Percentiles rank a stretch among this genome's conserved stretches.
Conservation (phyloP, 1,140 invertebrate genomes). For the Apis florea region DNA sequence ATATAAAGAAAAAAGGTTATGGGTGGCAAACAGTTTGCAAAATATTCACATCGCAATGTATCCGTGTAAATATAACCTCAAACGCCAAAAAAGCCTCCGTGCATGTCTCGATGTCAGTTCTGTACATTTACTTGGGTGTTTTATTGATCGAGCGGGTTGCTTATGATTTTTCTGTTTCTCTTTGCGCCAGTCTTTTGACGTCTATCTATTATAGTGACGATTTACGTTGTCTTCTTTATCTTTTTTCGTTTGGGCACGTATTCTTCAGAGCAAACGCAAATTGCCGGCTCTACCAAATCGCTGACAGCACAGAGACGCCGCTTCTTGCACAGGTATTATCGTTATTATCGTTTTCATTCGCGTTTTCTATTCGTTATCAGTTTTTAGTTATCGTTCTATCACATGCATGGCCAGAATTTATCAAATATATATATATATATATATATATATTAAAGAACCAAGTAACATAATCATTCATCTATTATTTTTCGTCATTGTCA, state of each 20-base stretch:
- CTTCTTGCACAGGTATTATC: constrained; percentile 80
- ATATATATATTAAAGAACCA: constrained; percentile 40
- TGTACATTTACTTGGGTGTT: constrained; percentile 39
- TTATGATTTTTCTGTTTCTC: constrained; percentile 50
- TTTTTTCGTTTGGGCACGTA: constrained; percentile 78
- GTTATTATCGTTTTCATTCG: constrained; percentile 73
- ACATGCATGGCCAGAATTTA: constrained; percentile 57
- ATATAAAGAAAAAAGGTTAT: not conserved
- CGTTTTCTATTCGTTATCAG: constrained; percentile 47
- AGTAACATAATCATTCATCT: constrained; percentile 5
- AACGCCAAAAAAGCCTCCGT: constrained; percentile 44
- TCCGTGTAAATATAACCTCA: constrained; percentile 46
- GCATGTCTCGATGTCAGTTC: constrained; percentile 63
- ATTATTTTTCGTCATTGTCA: not conserved
- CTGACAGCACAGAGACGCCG: constrained; percentile 80
- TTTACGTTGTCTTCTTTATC: constrained; percentile 77
- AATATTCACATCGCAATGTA: not conserved
- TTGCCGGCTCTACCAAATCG: constrained; percentile 79
- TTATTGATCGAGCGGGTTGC: constrained; percentile 5
- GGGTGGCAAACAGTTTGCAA: constrained; percentile 15
- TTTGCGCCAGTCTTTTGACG: constrained; percentile 54
- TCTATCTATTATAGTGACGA: constrained; percentile 69
- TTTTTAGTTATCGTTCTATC: constrained; percentile 57
- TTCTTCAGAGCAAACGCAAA: constrained; percentile 80
- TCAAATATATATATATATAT: constrained; percentile 11